Base-by-base conservation (phyloP, 2,113 vertebrate species). In the Entelurus aequoreus region DNA sequence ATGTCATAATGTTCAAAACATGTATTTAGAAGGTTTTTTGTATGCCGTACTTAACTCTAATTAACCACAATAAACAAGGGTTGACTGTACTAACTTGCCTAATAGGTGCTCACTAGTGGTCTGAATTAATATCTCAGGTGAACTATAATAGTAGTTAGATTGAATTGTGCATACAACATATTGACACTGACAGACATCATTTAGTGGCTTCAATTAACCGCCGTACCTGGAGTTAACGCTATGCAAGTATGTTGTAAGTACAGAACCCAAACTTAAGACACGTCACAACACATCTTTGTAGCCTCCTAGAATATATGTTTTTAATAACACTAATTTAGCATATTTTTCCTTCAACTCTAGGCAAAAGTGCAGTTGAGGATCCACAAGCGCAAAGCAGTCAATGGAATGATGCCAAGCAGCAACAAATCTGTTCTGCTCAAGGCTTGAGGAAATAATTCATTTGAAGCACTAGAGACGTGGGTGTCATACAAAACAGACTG, bases 391-490 rank as follows among this genome's bases (percentile, higher is more conserved):
- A 62, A 46, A 79, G 58, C n/a, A 48, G 69, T 61, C 67, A 60
- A 37, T 79, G 81, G 81, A 85, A 49, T 12, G 2, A 59, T 74
- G 67, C 83, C 69, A 71, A 58, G 71, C 75, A 75, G 75, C 74
- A 72, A 73, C 63, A 62, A 79, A 80, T 86, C 79, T 68, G 71
- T 79, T 69, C 80, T 84, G 81, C 81, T 82, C 62, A 76, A 77
- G 75, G 78, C 78, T 72, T 69, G 66, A 54, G 70, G 74, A 84
- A 86, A 87, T 86, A 78, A 86, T 87, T 87, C 69, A 85, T 82
- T 79, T 66, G 78, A 80, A 77, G 72, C 63, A 68, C 65, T 42
- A 35, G 57, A 71, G 55, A 62, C 71, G 60, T 44, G 65, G 68
- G 62, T 69, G 63, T 70, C 74, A 81, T 71, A 71, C 65, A 56